These are phyloP conservation scores for Aphis craccivora DNA, from an alignment of 1,140 invertebrate species.

Conservation along the genomic window DNA sequence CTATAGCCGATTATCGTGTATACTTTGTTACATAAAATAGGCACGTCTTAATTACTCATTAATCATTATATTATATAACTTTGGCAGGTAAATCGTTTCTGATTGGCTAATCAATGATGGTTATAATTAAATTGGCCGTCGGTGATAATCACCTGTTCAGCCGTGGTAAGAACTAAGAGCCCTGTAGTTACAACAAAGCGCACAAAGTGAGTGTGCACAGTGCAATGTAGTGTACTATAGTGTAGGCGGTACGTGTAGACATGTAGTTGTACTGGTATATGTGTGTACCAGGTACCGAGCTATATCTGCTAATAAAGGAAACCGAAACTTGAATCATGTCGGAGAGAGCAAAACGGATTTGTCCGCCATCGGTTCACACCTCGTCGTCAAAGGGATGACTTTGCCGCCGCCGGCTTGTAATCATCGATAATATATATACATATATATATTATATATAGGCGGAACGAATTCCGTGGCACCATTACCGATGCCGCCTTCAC, in stretches of 20 bases:
- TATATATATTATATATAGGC: neutral
- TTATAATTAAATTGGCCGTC: neutral
- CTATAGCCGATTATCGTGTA: neutral
- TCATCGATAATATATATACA: neutral
- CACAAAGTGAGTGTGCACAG: neutral
- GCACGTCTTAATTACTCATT: neutral
- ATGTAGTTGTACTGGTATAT: neutral
- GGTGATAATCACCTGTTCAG: neutral
- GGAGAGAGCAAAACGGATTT: neutral
- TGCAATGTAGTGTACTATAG: neutral
- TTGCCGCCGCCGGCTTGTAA: neutral
- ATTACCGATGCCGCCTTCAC: neutral
- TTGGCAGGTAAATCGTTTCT: neutral
- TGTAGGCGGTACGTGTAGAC: neutral
- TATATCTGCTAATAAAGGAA: conserved; percentile 6
- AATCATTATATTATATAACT: too few relatives aligned
- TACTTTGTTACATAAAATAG: too few relatives aligned
- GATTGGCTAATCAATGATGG: neutral
- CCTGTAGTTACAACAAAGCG: neutral
- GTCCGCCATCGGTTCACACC: neutral
- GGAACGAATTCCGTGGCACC: neutral
- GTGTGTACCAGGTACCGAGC: neutral
- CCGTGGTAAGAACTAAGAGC: neutral
- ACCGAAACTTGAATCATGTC: neutral
- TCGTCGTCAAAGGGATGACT: conserved; percentile 12